Base-by-base conservation (phyloP, 2,113 vertebrate species). In the Stegastes partitus region DNA sequence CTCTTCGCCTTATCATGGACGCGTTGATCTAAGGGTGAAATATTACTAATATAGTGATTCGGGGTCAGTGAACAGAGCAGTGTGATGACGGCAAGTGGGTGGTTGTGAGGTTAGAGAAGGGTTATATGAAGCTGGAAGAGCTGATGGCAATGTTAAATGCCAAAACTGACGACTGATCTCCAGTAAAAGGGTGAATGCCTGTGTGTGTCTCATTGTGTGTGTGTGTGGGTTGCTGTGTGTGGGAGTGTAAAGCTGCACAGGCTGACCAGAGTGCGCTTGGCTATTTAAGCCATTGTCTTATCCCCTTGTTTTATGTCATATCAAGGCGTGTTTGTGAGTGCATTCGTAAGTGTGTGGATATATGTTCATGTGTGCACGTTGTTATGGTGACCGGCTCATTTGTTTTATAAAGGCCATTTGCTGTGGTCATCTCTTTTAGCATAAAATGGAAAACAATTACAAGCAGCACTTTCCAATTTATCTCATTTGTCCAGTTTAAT, bases 21-120 rank as follows among this genome's bases (percentile, higher is more conserved):
- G 79, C 89, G 85, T 89, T 89, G 89, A 91, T 93, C 81, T 85
- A 76, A 76, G 84, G 89, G 89, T 94, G 91, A 92, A 91, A 92
- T 92, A 93, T 93, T 82, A 88, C 87, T 90, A 85, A 90, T 84
- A 66, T 58, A 84, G 86, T 72, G 85, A 87, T 79, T 59, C 74
- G 78, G 85, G 90, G 90, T 93, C 92, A 91, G 79, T 49, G 77
- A 90, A 76, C 77, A 72, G 79, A 87, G 87, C 86, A 61, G 63
- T 68, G 79, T 77, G 69, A 89, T 88, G 82, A 86, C 84, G 93
- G 79, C 79, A 81, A 87, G 85, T 87, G 87, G 88, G 83, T 59
- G 79, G 72, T 73, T 79, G 84, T 28, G 83, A 76, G 68, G 84
- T 72, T 78, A 57, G 42, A 45, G 51, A 73, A 62, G 74, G 75